Percentiles rank a stretch among this genome's conserved stretches.
These are phyloP conservation scores for Lophius piscatorius DNA, from an alignment of 2,113 vertebrate species.

Conservation along the genomic window DNA sequence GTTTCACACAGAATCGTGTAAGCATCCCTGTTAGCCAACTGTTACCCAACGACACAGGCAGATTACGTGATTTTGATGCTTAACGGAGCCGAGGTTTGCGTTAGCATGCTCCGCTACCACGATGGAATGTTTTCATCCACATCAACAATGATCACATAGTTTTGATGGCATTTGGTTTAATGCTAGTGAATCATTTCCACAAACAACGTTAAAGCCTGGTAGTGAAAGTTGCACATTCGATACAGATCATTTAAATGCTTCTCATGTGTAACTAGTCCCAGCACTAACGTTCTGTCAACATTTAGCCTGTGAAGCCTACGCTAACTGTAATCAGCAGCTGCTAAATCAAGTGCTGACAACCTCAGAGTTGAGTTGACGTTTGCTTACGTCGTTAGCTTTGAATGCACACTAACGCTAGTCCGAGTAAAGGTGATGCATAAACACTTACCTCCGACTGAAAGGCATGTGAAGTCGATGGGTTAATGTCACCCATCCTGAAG, in stretches of 20 bases:
- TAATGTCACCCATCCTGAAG: slow-evolving; percentile 69
- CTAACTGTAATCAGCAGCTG: slow-evolving; percentile 44
- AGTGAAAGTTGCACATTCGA: not conserved
- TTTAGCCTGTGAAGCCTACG: slow-evolving; percentile 39
- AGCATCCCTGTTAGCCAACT: not conserved
- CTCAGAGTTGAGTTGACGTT: slow-evolving; percentile 41
- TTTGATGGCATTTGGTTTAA: not conserved
- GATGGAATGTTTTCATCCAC: slow-evolving; percentile 61
- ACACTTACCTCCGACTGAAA: slow-evolving; percentile 73
- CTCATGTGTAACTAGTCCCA: slow-evolving; percentile 7
- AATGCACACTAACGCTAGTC: slow-evolving; percentile 2
- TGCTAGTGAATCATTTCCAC: no score
- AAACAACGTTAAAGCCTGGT: not conserved
- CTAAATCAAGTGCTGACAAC: slow-evolving; percentile 42
- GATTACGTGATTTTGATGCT: not conserved
- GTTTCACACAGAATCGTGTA: not conserved
- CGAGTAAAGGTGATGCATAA: slow-evolving; percentile 11
- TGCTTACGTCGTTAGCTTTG: slow-evolving; percentile 35
- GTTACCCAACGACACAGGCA: not conserved
- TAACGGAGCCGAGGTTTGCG: slow-evolving; percentile 9
- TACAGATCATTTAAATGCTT: not conserved
- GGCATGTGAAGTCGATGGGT: slow-evolving; percentile 69
- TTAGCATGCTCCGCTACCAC: slow-evolving; percentile 52
- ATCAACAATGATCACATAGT: no score
- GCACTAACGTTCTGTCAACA: slow-evolving; percentile 50